Evolutionary conservation across 2,888 invertebrate genomes (phyloP).

Genomic region (Carcina quercana): DNA sequence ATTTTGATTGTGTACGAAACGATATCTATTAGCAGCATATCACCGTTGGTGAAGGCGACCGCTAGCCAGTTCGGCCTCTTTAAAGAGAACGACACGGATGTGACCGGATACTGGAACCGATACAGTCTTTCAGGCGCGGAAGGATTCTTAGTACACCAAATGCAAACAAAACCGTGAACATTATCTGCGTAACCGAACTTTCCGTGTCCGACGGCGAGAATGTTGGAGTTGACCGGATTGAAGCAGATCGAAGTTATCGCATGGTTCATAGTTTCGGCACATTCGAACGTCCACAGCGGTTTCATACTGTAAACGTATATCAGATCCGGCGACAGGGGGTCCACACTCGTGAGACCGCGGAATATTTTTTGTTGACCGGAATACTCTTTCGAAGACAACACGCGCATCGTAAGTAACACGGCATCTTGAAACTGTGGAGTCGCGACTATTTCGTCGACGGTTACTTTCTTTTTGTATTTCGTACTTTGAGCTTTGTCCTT

Average conservation of each 20-base stretch:
- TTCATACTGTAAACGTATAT: constrained; percentile 79
- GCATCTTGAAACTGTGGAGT: constrained; percentile 74
- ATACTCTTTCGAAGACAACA: constrained; percentile 80
- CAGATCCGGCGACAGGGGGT: constrained; percentile 77
- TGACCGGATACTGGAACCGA: constrained; percentile 76
- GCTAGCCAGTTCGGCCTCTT: constrained; percentile 82
- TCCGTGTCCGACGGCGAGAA: constrained; percentile 85
- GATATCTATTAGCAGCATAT: constrained; percentile 81
- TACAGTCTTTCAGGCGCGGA: constrained; percentile 82
- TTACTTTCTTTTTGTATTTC: constrained; percentile 26
- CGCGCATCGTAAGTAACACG: constrained; percentile 79
- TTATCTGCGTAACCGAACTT: constrained; percentile 75
- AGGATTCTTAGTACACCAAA: constrained; percentile 90
- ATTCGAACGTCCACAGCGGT: constrained; percentile 79
- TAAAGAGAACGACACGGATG: constrained; percentile 80
- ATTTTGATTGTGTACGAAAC: constrained; percentile 66
- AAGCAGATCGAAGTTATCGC: constrained; percentile 79
- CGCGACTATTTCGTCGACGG: constrained; percentile 37
- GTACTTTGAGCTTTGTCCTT: too few species aligned
- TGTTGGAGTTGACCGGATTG: constrained; percentile 79
- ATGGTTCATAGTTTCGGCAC: constrained; percentile 59
- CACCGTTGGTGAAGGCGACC: constrained; percentile 83
- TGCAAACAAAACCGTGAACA: constrained; percentile 77
- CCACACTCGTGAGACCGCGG: constrained; percentile 76
- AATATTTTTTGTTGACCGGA: constrained; percentile 80